Base-by-base conservation (phyloP, 1,140 invertebrate genomes). In the Tetramorium simillimum region DNA sequence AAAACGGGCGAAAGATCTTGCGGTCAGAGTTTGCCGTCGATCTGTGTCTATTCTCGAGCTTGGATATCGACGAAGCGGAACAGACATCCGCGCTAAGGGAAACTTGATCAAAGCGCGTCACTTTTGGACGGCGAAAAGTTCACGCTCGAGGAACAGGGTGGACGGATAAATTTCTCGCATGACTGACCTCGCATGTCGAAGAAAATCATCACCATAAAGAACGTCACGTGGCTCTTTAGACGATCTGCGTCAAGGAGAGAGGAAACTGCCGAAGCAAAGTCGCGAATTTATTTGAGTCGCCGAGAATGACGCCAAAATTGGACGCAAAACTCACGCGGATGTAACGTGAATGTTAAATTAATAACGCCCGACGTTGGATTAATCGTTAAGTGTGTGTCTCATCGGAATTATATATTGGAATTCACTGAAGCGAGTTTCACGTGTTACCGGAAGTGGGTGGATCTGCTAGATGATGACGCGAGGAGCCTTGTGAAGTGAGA, bases 181-280 rank as follows among this genome's bases (percentile, higher is more conserved):
- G 40, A 46, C 18, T 6, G 16, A 40, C 3, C 7, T 63, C 43
- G 80, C 5, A 33, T 70, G 21, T 53, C 70, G 10, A 40, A 24
- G 6, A 56, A 7, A 56, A 37, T 60, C 6, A 5, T 12, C 18
- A 21, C 21, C 24, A 3, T 82, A 46, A 63, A 73, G 62, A 63
- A 58, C 69, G 76, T 89, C 88, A 89, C 88, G 84, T 89, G 84
- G 60, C 5, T 56, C 12, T 67, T 69, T 9, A 46, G 33, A 33
- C 21, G 43, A 58, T 56, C 37, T 43, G 14, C 21, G 28, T 43
- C 21, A 53, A 16, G 12, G 6, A 49, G 6, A 28, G 28, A 58
- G 6, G 4, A 10, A 63, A 14, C 16, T 18, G 37, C 21, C 21
- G 16, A 10, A 49, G 24, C 1, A 51, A 53, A 40, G 14, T 58